Base-by-base conservation (phyloP, 2,888 invertebrate species). In the Parochlus steinenii region DNA sequence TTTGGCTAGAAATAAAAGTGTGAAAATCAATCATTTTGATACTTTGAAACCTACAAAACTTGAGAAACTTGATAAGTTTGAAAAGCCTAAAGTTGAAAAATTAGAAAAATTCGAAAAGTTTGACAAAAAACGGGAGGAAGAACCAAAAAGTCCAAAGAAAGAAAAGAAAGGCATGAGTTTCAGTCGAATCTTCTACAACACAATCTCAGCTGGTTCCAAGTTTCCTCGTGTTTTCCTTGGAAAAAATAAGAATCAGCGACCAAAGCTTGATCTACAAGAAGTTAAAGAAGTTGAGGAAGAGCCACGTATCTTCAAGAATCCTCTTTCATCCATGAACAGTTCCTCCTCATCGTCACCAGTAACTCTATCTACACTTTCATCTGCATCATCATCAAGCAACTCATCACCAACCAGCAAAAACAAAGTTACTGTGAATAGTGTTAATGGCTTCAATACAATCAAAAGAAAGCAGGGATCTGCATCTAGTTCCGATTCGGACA, bases 401-500 rank as follows among this genome's bases (percentile, higher is more conserved):
- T 11, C 20, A 5, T 17, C 34, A 14, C 5, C 34, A 15, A 20
- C 28, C 10, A 6, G 14, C 11, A n/a, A n/a, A 12, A 14, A 12
- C 16, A 30, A 23, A 18, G 23, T 20, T 20, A 28, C 27, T 18
- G 15, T 23, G 16, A 39, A 38, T 58, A 56, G 48, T 54, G 58
- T 7, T 43, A 54, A 55, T 41, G 56, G 52, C 7, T 29, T 36
- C 17, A 27, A 20, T 14, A 35, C 10, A 27, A 28, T 16, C 8
- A 15, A 17, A 8, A n/a, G 20, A 19, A 26, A 24, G 14, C 26
- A 26, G 16, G 33, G 31, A 5, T 31, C 28, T 15, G 62, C 63
- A 4, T 62, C 64, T n/a, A 64, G 64, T 47, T 61, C 63, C 40
- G 43, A 45, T 34, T 64, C 64, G 4, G 70, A 69, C 46, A 78